A percentile compares a stretch with the other conserved stretches of the same genome.
Conservation (phyloP, 2,888 invertebrate species). For the Clostera curtula region DNA sequence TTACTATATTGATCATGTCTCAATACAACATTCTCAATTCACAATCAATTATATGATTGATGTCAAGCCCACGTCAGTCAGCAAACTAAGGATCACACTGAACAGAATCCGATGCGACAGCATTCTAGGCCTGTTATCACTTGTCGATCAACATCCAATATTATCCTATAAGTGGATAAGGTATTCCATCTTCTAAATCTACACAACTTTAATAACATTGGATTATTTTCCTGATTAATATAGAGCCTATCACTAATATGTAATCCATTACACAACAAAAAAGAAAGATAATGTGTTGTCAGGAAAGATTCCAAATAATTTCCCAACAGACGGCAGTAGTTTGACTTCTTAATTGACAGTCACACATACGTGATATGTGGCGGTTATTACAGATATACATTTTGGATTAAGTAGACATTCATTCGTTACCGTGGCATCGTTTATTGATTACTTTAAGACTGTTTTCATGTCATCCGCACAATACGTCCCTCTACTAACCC, state of each 20-base stretch:
- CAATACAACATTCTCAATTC: too few species aligned
- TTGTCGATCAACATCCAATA: slow-evolving; percentile 29
- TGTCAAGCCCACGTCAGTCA: slow-evolving; percentile 10
- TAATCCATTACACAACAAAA: slow-evolving; percentile 57
- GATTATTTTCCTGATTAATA: slow-evolving; percentile 50
- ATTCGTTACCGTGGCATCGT: neutral
- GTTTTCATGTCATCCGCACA: neutral
- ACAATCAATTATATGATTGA: too few species aligned
- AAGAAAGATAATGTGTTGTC: slow-evolving; percentile 43
- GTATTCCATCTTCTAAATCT: slow-evolving; percentile 43
- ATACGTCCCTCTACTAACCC: slow-evolving; percentile 1
- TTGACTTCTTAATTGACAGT: slow-evolving; percentile 56
- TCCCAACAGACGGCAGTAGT: slow-evolving; percentile 30
- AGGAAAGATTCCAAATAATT: slow-evolving; percentile 22
- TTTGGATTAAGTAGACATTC: slow-evolving; percentile 12
- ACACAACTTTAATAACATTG: slow-evolving; percentile 62
- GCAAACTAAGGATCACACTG: slow-evolving; percentile 9
- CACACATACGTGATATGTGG: slow-evolving; percentile 60
- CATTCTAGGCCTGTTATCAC: slow-evolving; percentile 56
- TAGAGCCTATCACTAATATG: slow-evolving; percentile 44
- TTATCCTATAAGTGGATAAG: slow-evolving; percentile 39
- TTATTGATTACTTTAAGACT: too few species aligned
- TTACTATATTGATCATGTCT: too few species aligned
- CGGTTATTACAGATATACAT: slow-evolving; percentile 24
- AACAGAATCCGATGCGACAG: slow-evolving; percentile 25